phyloP scores from a whole-genome alignment of 2,113 vertebrate genomes.

The Oncorhynchus keta region DNA sequence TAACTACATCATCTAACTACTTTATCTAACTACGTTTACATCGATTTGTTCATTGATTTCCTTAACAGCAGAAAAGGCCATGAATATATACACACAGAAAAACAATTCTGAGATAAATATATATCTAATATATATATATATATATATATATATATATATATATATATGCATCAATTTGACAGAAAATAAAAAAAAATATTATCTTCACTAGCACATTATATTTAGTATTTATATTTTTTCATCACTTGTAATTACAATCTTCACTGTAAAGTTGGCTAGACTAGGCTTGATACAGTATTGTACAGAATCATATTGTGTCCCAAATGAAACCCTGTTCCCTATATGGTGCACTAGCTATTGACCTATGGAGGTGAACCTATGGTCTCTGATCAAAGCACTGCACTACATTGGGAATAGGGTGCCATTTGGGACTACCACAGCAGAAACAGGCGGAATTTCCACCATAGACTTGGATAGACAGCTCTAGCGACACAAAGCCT shows the following conservation, averaged over 20 bases:
- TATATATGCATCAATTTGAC: constrained; percentile 26
- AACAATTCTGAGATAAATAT: constrained; percentile 37
- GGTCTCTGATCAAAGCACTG: too few relatives aligned
- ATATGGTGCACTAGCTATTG: too few relatives aligned
- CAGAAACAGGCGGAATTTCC: too few relatives aligned
- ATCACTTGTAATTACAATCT: constrained; percentile 36
- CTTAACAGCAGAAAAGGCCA: constrained; percentile 24
- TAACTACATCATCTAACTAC: too few relatives aligned
- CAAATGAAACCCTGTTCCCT: constrained; percentile 1
- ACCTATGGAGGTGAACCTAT: too few relatives aligned
- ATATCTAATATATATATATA: constrained; percentile 17
- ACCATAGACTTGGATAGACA: too few relatives aligned
- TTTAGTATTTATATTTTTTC: constrained; percentile 17
- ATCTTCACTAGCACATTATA: constrained; percentile 37
- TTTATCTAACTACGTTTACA: not conserved
- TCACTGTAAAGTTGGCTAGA: constrained; percentile 27
- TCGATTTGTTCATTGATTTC: constrained; percentile 46
- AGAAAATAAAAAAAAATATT: constrained; percentile 37
- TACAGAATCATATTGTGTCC: constrained; percentile 12
- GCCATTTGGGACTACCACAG: too few relatives aligned
- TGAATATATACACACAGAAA: constrained; percentile 26
- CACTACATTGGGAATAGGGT: too few relatives aligned
- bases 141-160: constrained; percentile 28
- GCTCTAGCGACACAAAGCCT: too few relatives aligned
- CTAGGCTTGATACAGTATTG: constrained; percentile 15